Base-by-base conservation (phyloP, 2,797 vertebrate species). In the Moxostoma hubbsi region DNA sequence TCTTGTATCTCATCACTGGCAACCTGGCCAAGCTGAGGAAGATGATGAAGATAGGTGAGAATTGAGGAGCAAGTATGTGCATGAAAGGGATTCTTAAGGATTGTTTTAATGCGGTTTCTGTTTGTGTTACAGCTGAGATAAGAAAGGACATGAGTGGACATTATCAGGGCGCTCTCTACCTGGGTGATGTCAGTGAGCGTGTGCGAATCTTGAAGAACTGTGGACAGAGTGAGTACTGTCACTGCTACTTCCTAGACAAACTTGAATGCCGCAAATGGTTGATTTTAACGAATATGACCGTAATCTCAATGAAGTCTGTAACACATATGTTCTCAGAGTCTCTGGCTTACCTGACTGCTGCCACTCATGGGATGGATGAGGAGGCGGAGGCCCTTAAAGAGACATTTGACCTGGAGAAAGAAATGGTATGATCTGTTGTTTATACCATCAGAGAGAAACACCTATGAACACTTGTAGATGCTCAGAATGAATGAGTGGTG, bases 111-210 rank as follows among this genome's bases (percentile, higher is more conserved):
- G 1, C 36, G 43, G 5, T 2, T 43, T 8, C 0, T 53, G 5
- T 24, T 36, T 68, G 1, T 73, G 46, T 79, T 76, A 4, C 65
- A 99, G 98, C 98, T 53, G 98, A 99, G 92, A 98, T 99, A 88
- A 95, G 97, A 46, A 99, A 99, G 86, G 98, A 99, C 88, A 98
- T 99, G 97, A 99, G 98, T 6, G 97, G 98, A 12, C 98, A 99
- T 89, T 99, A 99, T 89, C 98, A 99, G 92, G 98, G 96, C 0
- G 97, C 98, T 7, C 91, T 99, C 0, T 99, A 98, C 75, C 93
- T 99, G 63, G 98, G 98, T 0, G 98, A 99, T 0, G 95, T 99
- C 87, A 96, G 95, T 0, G 98, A 99, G 91, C 91, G 98, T 64
- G 98, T 99, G 47, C 93, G 96, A 83, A 98, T 99, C 91, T 91